Evolutionary conservation across 2,888 invertebrate species (phyloP), one percentile per base, ranked within the genome.

Genomic region (Hypsopygia costalis): DNA sequence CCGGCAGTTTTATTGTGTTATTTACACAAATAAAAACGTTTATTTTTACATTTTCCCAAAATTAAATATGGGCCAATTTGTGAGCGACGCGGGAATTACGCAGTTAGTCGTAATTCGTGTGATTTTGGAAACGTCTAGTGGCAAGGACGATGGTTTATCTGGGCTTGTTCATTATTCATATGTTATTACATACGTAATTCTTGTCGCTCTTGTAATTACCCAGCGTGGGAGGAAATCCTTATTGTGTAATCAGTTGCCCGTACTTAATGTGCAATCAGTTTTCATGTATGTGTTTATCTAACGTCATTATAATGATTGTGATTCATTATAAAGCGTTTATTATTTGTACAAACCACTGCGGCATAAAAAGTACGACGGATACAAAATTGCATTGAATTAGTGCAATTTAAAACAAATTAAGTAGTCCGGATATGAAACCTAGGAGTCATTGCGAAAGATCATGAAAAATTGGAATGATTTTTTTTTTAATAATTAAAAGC

Each of bases 1-100:
- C 58, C 66, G 66, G 64, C 74, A 68, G 79, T 82, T 86, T 87
- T 86, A 87, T 87, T 88, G 87, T 87, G 86, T 85, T 87, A 87
- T 87, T 88, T 87, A 87, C 87, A 87, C 88, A 87, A 88, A 88
- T 88, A 86, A 88, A 88, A 87, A 83, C 87, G 86, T 87, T 87
- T 88, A 88, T 88, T 86, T 87, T 78, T 74, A 87, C 85, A 87
- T 88, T 88, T 87, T 87, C 87, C 86, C 83, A 86, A 88, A 85
- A 87, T 87, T 88, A 87, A 87, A 86, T 87, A 88, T 79, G 81
- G 78, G 65, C 83, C 74, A 87, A 85, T 87, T 86, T 77, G 58
- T 60, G 64, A 59, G 54, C 50, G 56, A 58, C 52, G 67, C 69
- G 70, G 72, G 75, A 70, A 80, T 85, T 76, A 77, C 74, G 67